These are phyloP conservation scores for Drosophila miranda DNA, from an alignment of 1,140 invertebrate species.

Conservation along the genomic window DNA sequence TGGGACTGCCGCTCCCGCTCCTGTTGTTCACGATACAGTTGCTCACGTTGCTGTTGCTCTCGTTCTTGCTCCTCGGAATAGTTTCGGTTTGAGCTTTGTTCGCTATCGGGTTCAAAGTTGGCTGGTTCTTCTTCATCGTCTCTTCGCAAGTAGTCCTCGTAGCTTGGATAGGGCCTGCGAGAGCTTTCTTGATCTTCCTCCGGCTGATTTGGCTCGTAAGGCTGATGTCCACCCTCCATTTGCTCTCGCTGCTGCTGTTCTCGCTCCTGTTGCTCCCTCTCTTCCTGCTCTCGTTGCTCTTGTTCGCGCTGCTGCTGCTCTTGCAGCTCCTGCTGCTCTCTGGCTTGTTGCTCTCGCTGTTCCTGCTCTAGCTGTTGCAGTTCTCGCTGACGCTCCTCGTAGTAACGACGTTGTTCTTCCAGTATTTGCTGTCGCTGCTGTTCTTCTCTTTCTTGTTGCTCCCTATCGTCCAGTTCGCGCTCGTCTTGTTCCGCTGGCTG, in stretches of 20 bases:
- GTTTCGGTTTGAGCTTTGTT: neutral
- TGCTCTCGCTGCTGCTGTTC: constrained; percentile 34
- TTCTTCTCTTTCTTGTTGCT: neutral
- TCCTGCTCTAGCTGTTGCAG: constrained; percentile 7
- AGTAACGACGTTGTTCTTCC: too few relatives aligned
- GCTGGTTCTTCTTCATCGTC: constrained; percentile 6
- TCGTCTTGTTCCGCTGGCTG: constrained; percentile 11
- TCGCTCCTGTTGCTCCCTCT: constrained; percentile 21
- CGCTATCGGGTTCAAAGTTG: neutral
- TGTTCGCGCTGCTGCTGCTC: constrained; percentile 17
- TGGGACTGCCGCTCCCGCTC: constrained; percentile 8
- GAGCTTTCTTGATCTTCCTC: constrained; percentile 4
- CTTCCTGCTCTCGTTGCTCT: constrained; percentile 21
- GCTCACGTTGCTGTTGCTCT: constrained; percentile 18
- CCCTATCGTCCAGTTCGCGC: too few relatives aligned
- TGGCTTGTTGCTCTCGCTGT: constrained; percentile 9
- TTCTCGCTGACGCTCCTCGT: constrained; percentile 4
- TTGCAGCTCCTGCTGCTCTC: neutral
- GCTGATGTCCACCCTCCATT: neutral
- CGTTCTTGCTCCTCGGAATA: constrained; percentile 21
- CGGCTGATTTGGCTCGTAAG: neutral
- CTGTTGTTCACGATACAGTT: constrained; percentile 13
- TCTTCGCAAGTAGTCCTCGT: constrained; percentile 2
- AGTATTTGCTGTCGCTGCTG: neutral
- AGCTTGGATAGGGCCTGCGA: constrained; percentile 7